Evolutionary conservation across 2,797 vertebrate genomes (phyloP), one percentile per base, ranked within the genome.

Genomic region (Gambelia wislizenii): DNA sequence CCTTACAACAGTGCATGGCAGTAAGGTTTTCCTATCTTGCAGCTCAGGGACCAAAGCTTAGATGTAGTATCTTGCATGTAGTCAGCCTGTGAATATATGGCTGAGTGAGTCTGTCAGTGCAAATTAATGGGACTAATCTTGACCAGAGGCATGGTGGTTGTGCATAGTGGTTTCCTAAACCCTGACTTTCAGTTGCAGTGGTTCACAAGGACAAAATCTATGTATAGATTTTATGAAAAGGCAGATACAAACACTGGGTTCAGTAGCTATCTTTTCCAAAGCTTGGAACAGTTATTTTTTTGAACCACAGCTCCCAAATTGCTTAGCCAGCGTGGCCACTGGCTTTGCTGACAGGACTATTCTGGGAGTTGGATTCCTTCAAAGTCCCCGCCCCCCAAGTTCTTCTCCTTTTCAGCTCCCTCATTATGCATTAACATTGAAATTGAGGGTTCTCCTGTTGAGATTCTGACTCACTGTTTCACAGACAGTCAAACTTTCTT

Each of bases 381-480:
- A 30, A 67, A 25, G 4, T 67, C 13, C 33, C 33, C 33, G n/a
- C n/a, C 6, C 2, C 64, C 64, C 64, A 67, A 67, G 64, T 67
- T 67, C 30, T 67, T 30, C 30, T 67, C 30, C 18, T 89, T 87
- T 92, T 93, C 89, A 94, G 88, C 36, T 92, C 88, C 93, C 36
- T 87, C 54, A 88, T 79, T 44, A 91, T 83, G 49, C 78, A 67
- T 56, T 39, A 49, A 86, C 84, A 61, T 89, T 61, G 91, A 91
- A 92, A 84, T 0, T 4, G 25, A 82, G 79, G 76, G 67, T 83
- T 76, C 77, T 30, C 88, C 42, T 86, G 77, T 80, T 75, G 54
- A 13, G 54, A 91, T 84, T 83, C 59, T 90, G 86, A 92, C 2
- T 91, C 70, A 78, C 27, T 83, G 4, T 22, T 25, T 54, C 89